Conservation (phyloP, 2,888 invertebrate genomes). For the Scelioninae gen. 1 region DNA sequence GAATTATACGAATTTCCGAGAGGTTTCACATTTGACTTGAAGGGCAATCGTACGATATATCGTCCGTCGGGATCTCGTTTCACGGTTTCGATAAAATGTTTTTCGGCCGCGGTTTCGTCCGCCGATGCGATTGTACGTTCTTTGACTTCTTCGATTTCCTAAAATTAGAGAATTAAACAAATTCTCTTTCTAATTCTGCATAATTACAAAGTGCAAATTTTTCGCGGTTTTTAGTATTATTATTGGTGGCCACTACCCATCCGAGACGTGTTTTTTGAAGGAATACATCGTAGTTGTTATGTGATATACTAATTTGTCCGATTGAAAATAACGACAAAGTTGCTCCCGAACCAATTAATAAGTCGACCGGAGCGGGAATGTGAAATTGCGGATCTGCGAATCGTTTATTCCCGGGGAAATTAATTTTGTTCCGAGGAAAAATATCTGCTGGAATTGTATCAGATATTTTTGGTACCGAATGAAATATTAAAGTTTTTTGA, state of each 20-base stretch:
- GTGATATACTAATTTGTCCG: slow-evolving; percentile 10
- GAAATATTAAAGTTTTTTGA: slow-evolving; percentile 1
- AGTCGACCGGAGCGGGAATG: too few species aligned
- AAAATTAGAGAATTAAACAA: too few species aligned
- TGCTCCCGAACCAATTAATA: too few species aligned
- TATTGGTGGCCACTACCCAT: background rate
- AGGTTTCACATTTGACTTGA: background rate
- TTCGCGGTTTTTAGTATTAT: too few species aligned
- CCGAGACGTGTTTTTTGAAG: slow-evolving; percentile 13
- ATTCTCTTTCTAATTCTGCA: too few species aligned
- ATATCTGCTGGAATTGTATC: slow-evolving; percentile 1
- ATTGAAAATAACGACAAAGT: slow-evolving; percentile 25
- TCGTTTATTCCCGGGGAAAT: slow-evolving; percentile 16
- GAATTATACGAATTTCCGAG: slow-evolving; percentile 2
- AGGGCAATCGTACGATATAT: slow-evolving; percentile 9
- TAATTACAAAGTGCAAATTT: too few species aligned
- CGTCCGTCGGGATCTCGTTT: background rate
- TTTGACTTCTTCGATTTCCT: background rate
- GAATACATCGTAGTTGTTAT: background rate
- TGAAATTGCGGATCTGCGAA: too few species aligned
- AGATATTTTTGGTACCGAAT: background rate
- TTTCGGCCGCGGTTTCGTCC: slow-evolving; percentile 1
- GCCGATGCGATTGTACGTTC: background rate
- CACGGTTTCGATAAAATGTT: slow-evolving; percentile 1
- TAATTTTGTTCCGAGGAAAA: background rate